Conservation (phyloP, 2,888 invertebrate species). For the Meiosimyza decipiens region DNA sequence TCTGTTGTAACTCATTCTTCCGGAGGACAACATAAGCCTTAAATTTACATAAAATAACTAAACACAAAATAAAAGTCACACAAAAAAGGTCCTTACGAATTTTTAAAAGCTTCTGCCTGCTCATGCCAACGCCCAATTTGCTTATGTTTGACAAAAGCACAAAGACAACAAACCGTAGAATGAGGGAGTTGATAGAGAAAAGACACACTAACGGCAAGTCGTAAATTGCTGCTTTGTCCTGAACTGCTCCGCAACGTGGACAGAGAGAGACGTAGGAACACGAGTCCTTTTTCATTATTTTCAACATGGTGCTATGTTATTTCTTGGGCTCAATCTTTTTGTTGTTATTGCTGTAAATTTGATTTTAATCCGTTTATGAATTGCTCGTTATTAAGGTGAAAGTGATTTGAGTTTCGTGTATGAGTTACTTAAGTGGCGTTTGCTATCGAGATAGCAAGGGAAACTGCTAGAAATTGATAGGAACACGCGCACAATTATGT, state of each 20-base stretch:
- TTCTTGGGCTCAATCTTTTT: neutral
- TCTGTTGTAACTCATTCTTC: conserved; percentile 49
- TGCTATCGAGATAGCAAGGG: neutral
- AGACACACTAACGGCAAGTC: neutral
- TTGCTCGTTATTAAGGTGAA: conserved; percentile 24
- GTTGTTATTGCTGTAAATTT: conserved; percentile 24
- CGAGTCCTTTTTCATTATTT: conserved; percentile 3
- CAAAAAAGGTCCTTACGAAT: conserved; percentile 18
- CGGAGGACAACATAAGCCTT: conserved; percentile 51
- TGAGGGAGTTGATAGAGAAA: too few species aligned
- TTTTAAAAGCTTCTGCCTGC: neutral
- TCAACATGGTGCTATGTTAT: conserved; percentile 4
- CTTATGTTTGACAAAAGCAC: conserved; percentile 15
- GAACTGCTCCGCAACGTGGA: neutral
- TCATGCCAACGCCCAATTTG: neutral
- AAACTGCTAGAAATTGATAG: neutral
- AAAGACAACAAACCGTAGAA: neutral
- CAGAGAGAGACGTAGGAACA: neutral
- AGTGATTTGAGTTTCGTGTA: conserved; percentile 29
- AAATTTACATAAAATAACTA: conserved; percentile 58
- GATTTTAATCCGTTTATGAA: conserved; percentile 39
- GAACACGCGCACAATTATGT: conserved; percentile 17
- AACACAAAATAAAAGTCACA: conserved; percentile 40
- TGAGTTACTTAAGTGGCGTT: conserved; percentile 14
- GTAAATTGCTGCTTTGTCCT: conserved; percentile 18